Evolutionary conservation across 2,797 vertebrate species (phyloP).

Genomic region (Decapterus maruadsi): DNA sequence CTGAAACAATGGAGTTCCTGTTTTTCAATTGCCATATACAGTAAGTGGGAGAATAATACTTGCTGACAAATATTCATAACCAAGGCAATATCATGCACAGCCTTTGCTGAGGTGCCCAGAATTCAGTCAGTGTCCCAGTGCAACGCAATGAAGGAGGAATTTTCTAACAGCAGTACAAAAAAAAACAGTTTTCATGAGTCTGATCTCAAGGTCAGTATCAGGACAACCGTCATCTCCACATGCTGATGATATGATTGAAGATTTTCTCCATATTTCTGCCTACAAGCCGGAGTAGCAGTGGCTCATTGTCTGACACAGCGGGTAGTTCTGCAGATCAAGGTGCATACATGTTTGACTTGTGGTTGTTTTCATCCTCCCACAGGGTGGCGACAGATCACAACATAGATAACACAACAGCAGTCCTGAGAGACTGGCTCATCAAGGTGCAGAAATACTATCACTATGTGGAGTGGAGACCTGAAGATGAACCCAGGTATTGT

Average conservation of each 20-base stretch:
- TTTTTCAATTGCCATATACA: constrained; percentile 10
- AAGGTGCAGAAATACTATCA: constrained; percentile 90
- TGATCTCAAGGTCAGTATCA: neutral
- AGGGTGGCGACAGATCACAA: constrained; percentile 96
- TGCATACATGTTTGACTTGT: neutral
- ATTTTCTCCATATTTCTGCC: neutral
- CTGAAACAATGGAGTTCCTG: constrained; percentile 21
- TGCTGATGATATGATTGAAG: neutral
- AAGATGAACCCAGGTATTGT: constrained; percentile 86
- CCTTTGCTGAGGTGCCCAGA: neutral
- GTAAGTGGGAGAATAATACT: constrained; percentile 44
- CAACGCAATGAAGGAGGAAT: neutral
- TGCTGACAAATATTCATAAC: constrained; percentile 32
- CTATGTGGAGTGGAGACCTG: constrained; percentile 93
- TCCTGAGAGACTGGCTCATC: constrained; percentile 91
- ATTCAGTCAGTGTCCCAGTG: neutral
- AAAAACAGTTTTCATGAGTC: neutral
- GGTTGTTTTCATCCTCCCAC: constrained; percentile 34
- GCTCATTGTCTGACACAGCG: neutral
- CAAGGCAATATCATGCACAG: constrained; percentile 3
- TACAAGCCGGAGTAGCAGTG: too few species aligned
- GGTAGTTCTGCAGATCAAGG: neutral
- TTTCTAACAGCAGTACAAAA: neutral
- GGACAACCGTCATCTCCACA: accelerated
- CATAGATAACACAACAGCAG: constrained; percentile 87